Base-by-base conservation (phyloP, 2,113 vertebrate genomes). In the Nothocercus nigrocapillus region DNA sequence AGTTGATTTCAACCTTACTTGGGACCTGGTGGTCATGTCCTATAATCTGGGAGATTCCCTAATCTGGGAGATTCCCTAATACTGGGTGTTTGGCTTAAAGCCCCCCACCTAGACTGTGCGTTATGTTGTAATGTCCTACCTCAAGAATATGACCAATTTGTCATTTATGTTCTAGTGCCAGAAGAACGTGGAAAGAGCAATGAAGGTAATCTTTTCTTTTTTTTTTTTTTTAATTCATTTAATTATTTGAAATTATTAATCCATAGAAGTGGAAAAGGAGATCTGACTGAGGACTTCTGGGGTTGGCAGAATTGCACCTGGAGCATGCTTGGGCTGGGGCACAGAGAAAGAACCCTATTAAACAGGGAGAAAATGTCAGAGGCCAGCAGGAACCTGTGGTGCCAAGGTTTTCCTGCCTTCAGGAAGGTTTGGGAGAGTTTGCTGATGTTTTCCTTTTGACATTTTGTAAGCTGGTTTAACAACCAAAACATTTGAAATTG, bases 241-340 rank as follows among this genome's bases (percentile, higher is more conserved):
- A 18, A 21, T 73, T 63, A 36, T 62, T 89, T 45, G 4, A 58
- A 80, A 66, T 62, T 62, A n/a, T 44, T 66, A 30, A 51, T 69
- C 62, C 28, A 44, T 47, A 27, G 80, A 88, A 73, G 28, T 47
- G 27, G 82, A 88, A 66, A 28, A 42, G 0, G 3, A 11, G 8
- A 76, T 82, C 21, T 45, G 38, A 85, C 11, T 54, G 36, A 82
- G 79, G 62, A 66, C 20, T 94, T 82, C 10, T 1, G 28, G 13
- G 20, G 15, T 49, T 85, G 30, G 14, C 13, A 56, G 47, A 89
- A 64, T 10, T 38, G 32, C 24, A 7, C 59, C 40, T 66, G 24
- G 44, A 66, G 42, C 2, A 0, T n/a, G 6, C 51, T 68, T 82
- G 3, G 0, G 2, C 62, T 0, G 0, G 30, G 22, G 9, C 0